Conservation (phyloP, 2,797 vertebrate genomes). For the Helarctos malayanus region DNA sequence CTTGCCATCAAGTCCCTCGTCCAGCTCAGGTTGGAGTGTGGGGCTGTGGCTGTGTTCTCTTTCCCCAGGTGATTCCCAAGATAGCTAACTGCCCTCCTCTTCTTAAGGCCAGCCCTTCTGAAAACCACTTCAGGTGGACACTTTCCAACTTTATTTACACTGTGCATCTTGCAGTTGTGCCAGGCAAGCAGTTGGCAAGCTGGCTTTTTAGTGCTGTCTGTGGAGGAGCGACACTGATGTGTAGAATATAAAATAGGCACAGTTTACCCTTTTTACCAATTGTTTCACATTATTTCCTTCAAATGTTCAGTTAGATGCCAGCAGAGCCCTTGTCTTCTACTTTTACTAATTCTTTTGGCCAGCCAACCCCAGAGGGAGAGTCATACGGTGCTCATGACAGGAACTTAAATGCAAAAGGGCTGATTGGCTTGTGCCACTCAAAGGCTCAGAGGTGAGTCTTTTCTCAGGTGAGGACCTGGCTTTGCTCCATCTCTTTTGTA, state of each 20-base stretch:
- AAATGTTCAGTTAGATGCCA: neutral
- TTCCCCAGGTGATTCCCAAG: neutral
- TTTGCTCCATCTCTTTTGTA: neutral
- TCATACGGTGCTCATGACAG: neutral
- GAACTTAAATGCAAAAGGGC: neutral
- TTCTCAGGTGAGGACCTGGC: neutral
- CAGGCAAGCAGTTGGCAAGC: neutral
- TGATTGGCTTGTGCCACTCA: neutral
- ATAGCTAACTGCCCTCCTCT: neutral
- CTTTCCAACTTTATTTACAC: neutral
- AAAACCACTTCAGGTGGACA: neutral
- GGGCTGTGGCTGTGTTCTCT: neutral
- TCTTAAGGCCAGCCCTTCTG: constrained; percentile 1
- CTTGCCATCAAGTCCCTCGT: constrained; percentile 2
- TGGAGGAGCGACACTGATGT: neutral
- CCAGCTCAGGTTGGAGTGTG: neutral
- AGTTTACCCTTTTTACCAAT: neutral
- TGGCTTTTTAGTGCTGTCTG: neutral
- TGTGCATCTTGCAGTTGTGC: neutral
- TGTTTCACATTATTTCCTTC: constrained; percentile 12
- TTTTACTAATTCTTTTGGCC: neutral
- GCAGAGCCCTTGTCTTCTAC: neutral
- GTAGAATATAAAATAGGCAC: neutral
- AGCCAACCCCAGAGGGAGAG: neutral
- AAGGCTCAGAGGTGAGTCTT: neutral